phyloP scores from a whole-genome alignment of 2,113 vertebrate species.

The Platycercus adscitus region DNA sequence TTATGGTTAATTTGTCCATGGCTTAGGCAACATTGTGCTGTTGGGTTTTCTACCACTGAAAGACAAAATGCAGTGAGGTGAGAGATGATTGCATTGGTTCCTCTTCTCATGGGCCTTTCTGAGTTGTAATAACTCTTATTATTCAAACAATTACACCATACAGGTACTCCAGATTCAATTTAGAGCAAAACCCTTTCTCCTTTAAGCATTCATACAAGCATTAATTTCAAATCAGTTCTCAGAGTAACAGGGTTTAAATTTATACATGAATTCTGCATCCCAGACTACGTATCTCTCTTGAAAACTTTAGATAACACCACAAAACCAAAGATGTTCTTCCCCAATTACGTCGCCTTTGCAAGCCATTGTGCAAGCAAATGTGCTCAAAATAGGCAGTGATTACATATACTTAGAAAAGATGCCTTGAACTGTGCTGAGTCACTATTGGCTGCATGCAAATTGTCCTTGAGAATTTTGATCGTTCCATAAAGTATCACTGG shows the following conservation, averaged over 20 bases:
- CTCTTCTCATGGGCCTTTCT: background rate
- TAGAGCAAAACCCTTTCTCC: background rate
- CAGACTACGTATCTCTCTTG: fast-evolving
- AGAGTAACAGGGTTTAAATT: background rate
- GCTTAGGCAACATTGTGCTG: background rate
- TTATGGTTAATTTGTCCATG: background rate
- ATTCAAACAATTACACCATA: background rate
- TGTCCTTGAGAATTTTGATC: slow-evolving; percentile 19
- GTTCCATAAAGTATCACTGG: background rate
- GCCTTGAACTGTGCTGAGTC: background rate
- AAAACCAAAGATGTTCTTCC: background rate
- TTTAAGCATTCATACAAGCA: background rate
- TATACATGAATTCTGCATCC: background rate
- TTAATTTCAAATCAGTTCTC: background rate
- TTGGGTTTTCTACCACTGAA: background rate
- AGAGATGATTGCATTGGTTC: background rate
- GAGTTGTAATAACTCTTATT: background rate
- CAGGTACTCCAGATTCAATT: background rate
- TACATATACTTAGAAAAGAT: background rate
- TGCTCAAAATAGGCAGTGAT: background rate
- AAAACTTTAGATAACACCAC: background rate
- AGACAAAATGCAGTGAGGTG: background rate
- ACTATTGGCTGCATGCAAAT: background rate
- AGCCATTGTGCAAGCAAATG: background rate
- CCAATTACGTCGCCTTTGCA: background rate